Percentiles rank a stretch among this genome's conserved stretches.
Conservation (phyloP, 2,888 invertebrate genomes). For the Philonicus albiceps region DNA sequence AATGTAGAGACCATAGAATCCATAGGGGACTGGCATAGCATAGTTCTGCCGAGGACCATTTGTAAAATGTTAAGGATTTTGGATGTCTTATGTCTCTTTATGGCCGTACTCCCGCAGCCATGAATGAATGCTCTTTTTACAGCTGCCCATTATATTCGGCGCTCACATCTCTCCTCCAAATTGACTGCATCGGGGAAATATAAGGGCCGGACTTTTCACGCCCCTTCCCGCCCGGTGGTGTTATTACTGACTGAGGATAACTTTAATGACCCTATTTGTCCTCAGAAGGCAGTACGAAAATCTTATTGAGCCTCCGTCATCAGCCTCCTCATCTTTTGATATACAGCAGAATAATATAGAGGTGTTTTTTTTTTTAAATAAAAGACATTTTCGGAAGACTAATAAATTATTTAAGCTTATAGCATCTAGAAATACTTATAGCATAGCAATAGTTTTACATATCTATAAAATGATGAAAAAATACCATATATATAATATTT, state of each 20-base stretch:
- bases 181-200: background rate
- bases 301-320: background rate
- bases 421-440: too few relatives aligned
- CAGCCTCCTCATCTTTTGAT: background rate
- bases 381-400: background rate
- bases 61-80: constrained; percentile 18
- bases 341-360: background rate
- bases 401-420: background rate
- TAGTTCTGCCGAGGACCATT: constrained; percentile 1
- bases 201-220: background rate
- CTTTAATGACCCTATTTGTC: constrained; percentile 5
- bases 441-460: too few relatives aligned
- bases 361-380: background rate
- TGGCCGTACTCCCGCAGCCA: background rate
- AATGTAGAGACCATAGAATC: background rate
- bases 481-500: too few relatives aligned
- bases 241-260: background rate
- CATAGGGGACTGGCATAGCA: background rate
- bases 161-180: background rate
- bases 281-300: background rate
- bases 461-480: too few relatives aligned
- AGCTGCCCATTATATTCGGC: background rate
- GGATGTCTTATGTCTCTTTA: constrained; percentile 1
- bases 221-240: background rate
- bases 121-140: constrained; percentile 18